Percentiles rank a stretch among this genome's conserved stretches.
phyloP scores from a whole-genome alignment of 2,888 invertebrate genomes.

The Chaitophorus viminalis region DNA sequence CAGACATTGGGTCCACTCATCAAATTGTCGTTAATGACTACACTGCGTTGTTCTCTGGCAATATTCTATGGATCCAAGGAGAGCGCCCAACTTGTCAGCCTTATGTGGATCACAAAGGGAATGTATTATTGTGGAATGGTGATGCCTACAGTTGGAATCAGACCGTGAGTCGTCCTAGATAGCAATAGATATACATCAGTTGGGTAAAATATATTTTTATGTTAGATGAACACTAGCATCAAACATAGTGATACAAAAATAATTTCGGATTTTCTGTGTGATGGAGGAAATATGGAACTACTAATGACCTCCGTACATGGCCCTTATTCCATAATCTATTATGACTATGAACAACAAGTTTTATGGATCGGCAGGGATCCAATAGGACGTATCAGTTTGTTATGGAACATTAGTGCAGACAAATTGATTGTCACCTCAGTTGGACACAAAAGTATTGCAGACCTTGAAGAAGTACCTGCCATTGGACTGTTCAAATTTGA shows the following conservation, averaged over 20 bases:
- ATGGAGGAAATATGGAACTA: slow-evolving; percentile 56
- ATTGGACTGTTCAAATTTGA: slow-evolving; percentile 65
- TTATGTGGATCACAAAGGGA: slow-evolving; percentile 70
- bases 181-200: too few species aligned
- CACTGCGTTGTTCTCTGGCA: slow-evolving; percentile 67
- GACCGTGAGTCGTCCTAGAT: slow-evolving; percentile 65
- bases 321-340: slow-evolving; percentile 86
- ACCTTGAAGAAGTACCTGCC: slow-evolving; percentile 65
- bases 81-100: slow-evolving; percentile 76
- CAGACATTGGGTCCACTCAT: slow-evolving; percentile 43
- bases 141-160: slow-evolving; percentile 78
- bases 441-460: slow-evolving; percentile 63
- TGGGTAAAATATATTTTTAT: neutral
- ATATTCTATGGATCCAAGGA: slow-evolving; percentile 90
- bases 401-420: slow-evolving; percentile 68
- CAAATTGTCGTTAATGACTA: neutral
- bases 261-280: slow-evolving; percentile 50
- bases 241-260: slow-evolving; percentile 62
- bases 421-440: slow-evolving; percentile 66
- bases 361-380: slow-evolving; percentile 87
- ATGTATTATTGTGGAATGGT: slow-evolving; percentile 86
- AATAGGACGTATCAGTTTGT: slow-evolving; percentile 85
- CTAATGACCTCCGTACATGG: slow-evolving; percentile 75
- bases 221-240: slow-evolving; percentile 40
- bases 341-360: slow-evolving; percentile 69